These are phyloP conservation scores for Hyla sarda DNA, from an alignment of 2,113 vertebrate genomes.

Conservation along the genomic window DNA sequence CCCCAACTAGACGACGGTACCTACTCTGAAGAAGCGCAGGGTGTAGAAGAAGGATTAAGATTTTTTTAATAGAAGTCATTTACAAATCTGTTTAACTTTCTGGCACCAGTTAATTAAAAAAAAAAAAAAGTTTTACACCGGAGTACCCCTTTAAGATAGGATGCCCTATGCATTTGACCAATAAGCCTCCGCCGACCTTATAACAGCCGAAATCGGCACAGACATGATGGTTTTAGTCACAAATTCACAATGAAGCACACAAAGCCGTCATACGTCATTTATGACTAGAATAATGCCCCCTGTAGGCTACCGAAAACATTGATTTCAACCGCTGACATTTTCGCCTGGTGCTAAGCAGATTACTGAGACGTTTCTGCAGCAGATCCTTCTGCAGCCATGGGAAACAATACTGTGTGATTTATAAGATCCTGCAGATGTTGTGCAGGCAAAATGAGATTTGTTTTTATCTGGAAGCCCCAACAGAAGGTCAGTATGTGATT, in stretches of 20 bases:
- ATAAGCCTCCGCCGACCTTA: too few species aligned
- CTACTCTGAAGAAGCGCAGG: too few species aligned
- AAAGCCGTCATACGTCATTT: neutral
- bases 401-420: neutral
- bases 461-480: constrained; percentile 5
- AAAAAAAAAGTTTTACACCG: too few species aligned
- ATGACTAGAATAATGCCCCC: neutral
- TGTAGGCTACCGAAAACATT: neutral
- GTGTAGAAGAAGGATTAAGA: too few species aligned
- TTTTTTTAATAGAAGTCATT: too few species aligned
- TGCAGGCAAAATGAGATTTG: neutral
- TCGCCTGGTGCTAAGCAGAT: neutral
- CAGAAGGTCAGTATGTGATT: neutral
- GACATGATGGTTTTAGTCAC: neutral
- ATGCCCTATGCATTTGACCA: too few species aligned
- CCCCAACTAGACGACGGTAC: too few species aligned
- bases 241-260: neutral
- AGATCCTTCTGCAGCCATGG: neutral
- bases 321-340: neutral
- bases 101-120: too few species aligned
- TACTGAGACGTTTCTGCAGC: neutral
- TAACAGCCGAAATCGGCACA: too few species aligned
- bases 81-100: too few species aligned
- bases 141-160: too few species aligned
- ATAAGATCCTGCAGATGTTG: neutral